Percentiles rank a stretch among this genome's conserved stretches.
phyloP scores from a whole-genome alignment of 1,140 invertebrate species.

The Drosophila kanapiae region DNA sequence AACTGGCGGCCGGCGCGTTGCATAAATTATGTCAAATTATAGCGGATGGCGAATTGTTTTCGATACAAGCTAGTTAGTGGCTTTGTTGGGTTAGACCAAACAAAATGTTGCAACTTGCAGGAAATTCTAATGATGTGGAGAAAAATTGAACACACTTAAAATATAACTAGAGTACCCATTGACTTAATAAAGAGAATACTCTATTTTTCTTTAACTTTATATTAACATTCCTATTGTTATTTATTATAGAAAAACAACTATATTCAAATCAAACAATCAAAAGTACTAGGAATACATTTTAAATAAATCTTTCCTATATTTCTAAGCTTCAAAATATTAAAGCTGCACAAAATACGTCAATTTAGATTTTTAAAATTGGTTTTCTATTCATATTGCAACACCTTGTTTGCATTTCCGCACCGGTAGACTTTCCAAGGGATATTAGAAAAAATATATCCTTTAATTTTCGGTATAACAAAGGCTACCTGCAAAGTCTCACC shows the following conservation, averaged over 20 bases:
- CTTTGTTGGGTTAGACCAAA: constrained; percentile 18
- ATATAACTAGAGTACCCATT: background rate
- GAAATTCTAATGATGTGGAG: background rate
- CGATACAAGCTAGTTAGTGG: constrained; percentile 46
- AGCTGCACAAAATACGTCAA: background rate
- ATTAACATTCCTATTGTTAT: no score
- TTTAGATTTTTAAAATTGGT: background rate
- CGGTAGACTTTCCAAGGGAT: constrained; percentile 1
- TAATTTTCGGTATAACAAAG: constrained; percentile 3
- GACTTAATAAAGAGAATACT: no score
- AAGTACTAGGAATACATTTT: no score
- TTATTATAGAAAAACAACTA: background rate
- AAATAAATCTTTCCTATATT: no score
- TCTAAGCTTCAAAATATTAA: background rate
- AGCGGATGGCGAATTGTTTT: constrained; percentile 19
- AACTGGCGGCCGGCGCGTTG: constrained; percentile 55
- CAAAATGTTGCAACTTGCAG: background rate
- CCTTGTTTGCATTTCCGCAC: constrained; percentile 22
- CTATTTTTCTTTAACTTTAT: background rate
- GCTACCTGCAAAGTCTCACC: constrained; percentile 8
- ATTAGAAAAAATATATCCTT: constrained; percentile 1
- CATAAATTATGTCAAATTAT: constrained; percentile 76
- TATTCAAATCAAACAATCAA: no score
- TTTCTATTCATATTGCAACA: background rate
- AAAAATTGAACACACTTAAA: background rate